phyloP scores from a whole-genome alignment of 2,888 invertebrate genomes.

The Tetanocera ferruginea region DNA sequence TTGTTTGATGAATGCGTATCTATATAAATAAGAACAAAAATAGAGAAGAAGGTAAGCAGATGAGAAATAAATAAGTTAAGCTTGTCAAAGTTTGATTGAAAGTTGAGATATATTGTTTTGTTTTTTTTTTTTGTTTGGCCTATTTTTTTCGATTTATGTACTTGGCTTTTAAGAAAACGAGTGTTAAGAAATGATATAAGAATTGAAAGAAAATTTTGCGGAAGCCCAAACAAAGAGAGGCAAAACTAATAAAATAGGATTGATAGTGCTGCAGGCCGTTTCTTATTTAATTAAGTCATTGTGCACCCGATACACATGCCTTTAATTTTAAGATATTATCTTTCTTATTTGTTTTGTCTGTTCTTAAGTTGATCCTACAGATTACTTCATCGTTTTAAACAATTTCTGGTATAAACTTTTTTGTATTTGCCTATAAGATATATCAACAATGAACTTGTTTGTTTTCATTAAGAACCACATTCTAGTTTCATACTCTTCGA shows the following conservation, averaged over 20 bases:
- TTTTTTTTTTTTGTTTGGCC: not conserved
- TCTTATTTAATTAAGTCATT: no score
- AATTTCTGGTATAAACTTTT: no score
- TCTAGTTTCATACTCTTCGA: not conserved
- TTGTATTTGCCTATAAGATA: not conserved
- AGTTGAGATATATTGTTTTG: not conserved
- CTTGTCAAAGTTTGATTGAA: not conserved
- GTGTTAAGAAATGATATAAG: no score
- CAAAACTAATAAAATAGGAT: no score
- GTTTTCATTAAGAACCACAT: conserved; percentile 30
- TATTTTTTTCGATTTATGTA: not conserved
- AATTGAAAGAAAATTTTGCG: no score
- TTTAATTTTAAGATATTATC: no score
- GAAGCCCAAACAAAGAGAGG: no score
- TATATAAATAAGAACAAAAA: conserved; percentile 24
- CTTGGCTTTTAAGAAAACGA: not conserved
- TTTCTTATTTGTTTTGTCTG: no score
- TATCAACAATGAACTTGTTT: conserved; percentile 40
- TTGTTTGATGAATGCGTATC: conserved; percentile 41
- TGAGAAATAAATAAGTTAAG: not conserved
- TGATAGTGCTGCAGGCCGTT: no score
- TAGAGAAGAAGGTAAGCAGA: conserved; percentile 12
- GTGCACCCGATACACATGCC: no score
- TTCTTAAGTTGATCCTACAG: no score
- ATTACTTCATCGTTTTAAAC: no score